Percentiles rank a stretch among this genome's conserved stretches.
These are phyloP conservation scores for Allophyes oxyacanthae DNA, from an alignment of 2,888 invertebrate species.

Conservation along the genomic window DNA sequence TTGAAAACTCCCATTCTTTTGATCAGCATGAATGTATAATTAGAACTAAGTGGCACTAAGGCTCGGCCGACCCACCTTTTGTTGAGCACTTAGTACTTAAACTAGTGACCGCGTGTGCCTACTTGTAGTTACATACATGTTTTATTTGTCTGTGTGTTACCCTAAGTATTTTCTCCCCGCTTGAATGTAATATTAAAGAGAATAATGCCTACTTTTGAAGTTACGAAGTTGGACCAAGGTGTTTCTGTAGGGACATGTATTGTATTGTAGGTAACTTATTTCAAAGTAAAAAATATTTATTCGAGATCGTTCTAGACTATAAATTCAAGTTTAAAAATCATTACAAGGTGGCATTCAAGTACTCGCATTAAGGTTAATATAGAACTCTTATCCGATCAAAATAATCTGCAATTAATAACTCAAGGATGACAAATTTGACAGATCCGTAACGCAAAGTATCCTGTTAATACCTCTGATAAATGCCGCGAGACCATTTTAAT, in stretches of 20 bases:
- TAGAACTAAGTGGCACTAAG: conserved; percentile 59
- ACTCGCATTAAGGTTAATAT: conserved; percentile 16
- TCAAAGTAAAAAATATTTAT: not conserved
- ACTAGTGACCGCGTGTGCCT: conserved; percentile 50
- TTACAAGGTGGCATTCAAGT: too few species aligned
- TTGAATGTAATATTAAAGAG: not conserved
- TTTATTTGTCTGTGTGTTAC: conserved; percentile 31
- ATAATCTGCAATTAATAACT: conserved; percentile 57
- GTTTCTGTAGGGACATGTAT: too few species aligned
- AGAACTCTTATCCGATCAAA: conserved; percentile 32
- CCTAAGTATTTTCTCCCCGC: not conserved
- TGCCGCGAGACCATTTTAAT: conserved; percentile 43
- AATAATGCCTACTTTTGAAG: too few species aligned
- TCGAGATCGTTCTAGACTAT: too few species aligned
- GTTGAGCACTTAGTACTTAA: conserved; percentile 53
- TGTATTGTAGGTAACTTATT: too few species aligned
- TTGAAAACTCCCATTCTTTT: conserved; percentile 58
- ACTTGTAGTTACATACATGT: conserved; percentile 38
- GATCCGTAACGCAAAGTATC: conserved; percentile 42
- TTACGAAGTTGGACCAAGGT: too few species aligned
- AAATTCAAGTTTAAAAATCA: not conserved
- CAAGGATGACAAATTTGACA: conserved; percentile 52
- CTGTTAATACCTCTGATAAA: conserved; percentile 50
- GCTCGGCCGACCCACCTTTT: conserved; percentile 44
- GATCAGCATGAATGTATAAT: conserved; percentile 60